phyloP scores from a whole-genome alignment of 2,113 vertebrate species.

The Turdus rufiventris region DNA sequence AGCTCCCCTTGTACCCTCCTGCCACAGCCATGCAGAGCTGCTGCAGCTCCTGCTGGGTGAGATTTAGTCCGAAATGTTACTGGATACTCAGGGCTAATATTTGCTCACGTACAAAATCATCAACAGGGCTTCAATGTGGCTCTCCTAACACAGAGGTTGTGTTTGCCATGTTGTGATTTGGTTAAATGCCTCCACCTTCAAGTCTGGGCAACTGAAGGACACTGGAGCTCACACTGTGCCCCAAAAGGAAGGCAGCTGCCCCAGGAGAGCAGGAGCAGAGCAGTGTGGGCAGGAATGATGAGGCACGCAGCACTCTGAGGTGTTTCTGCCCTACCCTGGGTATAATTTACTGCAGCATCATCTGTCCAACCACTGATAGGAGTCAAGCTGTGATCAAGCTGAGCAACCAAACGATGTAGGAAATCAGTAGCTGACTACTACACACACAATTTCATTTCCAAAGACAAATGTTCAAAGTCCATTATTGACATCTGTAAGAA shows the following conservation, averaged over 20 bases:
- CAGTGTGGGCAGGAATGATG: fast-evolving
- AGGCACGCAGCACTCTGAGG: neutral
- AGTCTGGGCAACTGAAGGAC: neutral
- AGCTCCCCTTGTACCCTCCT: neutral
- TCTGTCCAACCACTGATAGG: neutral
- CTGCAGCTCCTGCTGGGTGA: neutral
- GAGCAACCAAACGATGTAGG: neutral
- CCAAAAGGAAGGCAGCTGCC: neutral
- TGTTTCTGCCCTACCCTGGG: neutral
- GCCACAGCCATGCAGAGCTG: neutral
- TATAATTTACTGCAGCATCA: neutral
- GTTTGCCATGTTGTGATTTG: slow-evolving; percentile 43
- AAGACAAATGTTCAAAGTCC: neutral
- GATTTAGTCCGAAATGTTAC: neutral
- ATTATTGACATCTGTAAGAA: neutral
- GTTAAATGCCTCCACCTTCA: neutral
- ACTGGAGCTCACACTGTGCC: neutral
- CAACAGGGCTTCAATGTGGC: neutral
- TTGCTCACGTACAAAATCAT: neutral
- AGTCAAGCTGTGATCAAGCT: neutral
- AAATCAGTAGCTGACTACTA: neutral
- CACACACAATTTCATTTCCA: neutral
- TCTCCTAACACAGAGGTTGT: slow-evolving; percentile 33
- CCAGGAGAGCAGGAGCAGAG: neutral
- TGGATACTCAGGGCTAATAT: slow-evolving; percentile 36